Evolutionary conservation across 2,797 vertebrate genomes (phyloP), one percentile per base, ranked within the genome.

Genomic region (Sternarchorhynchus goeldii): DNA sequence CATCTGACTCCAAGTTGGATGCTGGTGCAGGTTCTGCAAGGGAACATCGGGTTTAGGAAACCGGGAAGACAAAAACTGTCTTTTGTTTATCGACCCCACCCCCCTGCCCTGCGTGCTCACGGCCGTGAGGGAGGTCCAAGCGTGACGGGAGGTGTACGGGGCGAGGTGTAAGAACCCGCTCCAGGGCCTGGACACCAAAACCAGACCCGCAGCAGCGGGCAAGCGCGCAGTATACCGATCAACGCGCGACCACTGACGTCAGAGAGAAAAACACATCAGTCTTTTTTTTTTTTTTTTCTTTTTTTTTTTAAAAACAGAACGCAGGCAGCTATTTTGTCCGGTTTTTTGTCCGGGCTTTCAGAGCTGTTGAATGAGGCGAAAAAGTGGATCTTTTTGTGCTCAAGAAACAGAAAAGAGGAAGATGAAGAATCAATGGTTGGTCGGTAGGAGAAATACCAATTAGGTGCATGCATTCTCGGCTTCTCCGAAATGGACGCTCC

Each of bases 381-480:
- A 68, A 74, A 74, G 39, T 73, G 65, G 65, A 60, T n/a, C 20
- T 32, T 25, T 18, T 41, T 75, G 31, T 34, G 41, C 20, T 20
- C 21, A 73, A 62, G 56, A 60, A 73, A 53, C 20, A 53, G 16
- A 66, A 12, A 36, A 64, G 21, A 55, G 14, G 8, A 16, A 45
- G 25, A 25, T 41, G 29, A 5, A 14, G 45, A 60, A 57, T 67
- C 36, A 68, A 68, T 21, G 64, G 21, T 66, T 58, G 65, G 55
- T 57, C 34, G 55, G 65, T 21, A 66, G 63, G 7, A 65, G 58
- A 79, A 66, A 39, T 66, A 56, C 29, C 68, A 60, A 41, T 79
- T 79, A 56, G 50, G 31, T 25, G 76, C 68, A 62, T 55, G 63
- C 57, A 70, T 55, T 20, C 68, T 53, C 41, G 8, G 66, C 2